Conservation (phyloP, 1,140 invertebrate genomes). For the Macrostomum lignano region DNA sequence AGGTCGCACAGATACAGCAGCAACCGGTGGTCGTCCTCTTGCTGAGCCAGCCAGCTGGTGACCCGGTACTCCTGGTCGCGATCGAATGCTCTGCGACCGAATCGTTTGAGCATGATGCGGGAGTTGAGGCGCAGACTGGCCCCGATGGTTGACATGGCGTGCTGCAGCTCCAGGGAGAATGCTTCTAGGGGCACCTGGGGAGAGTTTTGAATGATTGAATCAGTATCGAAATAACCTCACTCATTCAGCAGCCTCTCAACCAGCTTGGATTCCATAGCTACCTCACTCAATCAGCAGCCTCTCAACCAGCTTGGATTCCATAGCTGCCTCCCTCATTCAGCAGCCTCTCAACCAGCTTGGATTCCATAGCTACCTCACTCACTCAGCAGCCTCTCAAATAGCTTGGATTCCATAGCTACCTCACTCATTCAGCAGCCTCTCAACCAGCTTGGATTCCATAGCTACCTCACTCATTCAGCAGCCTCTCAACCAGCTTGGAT, state of each 20-base stretch:
- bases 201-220: slow-evolving; percentile 68
- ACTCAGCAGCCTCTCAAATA: too few species aligned
- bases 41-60: slow-evolving; percentile 81
- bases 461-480: too few species aligned
- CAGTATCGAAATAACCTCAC: slow-evolving; percentile 65
- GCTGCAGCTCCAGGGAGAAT: slow-evolving; percentile 80
- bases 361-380: too few species aligned
- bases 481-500: too few species aligned
- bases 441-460: too few species aligned
- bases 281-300: slow-evolving; percentile 40
- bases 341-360: too few species aligned
- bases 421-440: too few species aligned
- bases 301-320: too few species aligned
- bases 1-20: slow-evolving; percentile 83
- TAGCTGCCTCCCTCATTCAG: slow-evolving; percentile 68
- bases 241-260: not conserved
- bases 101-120: slow-evolving; percentile 46
- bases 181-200: slow-evolving; percentile 73
- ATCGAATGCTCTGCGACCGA: slow-evolving; percentile 54
- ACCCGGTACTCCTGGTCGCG: slow-evolving; percentile 38
- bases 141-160: slow-evolving; percentile 62
- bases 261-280: slow-evolving; percentile 6
- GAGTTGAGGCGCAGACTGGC: not conserved
- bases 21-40: slow-evolving; percentile 79
- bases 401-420: too few species aligned